phyloP scores from a whole-genome alignment of 2,888 invertebrate genomes.

The Horisme vitalbata region DNA sequence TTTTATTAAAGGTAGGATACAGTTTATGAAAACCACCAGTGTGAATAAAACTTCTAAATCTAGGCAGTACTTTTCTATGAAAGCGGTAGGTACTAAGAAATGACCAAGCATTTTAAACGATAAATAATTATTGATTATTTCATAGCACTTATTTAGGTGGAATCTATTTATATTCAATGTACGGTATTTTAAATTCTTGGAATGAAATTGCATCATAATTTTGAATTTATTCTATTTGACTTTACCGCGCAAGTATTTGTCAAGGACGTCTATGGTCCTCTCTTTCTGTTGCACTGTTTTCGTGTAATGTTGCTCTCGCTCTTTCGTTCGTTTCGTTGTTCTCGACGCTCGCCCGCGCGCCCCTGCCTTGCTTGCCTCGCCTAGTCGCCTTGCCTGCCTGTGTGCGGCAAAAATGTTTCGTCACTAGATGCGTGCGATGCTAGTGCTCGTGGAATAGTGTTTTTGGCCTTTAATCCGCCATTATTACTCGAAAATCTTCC shows the following conservation, averaged over 20 bases:
- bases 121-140: neutral
- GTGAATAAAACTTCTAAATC: too few species aligned
- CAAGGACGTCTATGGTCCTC: constrained; percentile 61
- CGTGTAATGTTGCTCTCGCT: constrained; percentile 37
- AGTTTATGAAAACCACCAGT: too few species aligned
- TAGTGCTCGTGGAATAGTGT: constrained; percentile 65
- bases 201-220: constrained; percentile 19
- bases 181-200: constrained; percentile 3
- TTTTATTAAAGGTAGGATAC: too few species aligned
- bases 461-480: constrained; percentile 77
- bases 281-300: constrained; percentile 57
- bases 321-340: constrained; percentile 10
- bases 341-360: neutral
- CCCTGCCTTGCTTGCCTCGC: too few species aligned
- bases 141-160: neutral
- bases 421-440: constrained; percentile 65
- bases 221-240: constrained; percentile 60
- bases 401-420: constrained; percentile 65
- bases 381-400: constrained; percentile 25
- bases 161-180: neutral
- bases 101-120: too few species aligned
- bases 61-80: too few species aligned
- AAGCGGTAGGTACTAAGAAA: too few species aligned
- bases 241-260: constrained; percentile 77
- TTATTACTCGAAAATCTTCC: constrained; percentile 61